phyloP scores from a whole-genome alignment of 2,113 vertebrate species.

The Lanius collurio region DNA sequence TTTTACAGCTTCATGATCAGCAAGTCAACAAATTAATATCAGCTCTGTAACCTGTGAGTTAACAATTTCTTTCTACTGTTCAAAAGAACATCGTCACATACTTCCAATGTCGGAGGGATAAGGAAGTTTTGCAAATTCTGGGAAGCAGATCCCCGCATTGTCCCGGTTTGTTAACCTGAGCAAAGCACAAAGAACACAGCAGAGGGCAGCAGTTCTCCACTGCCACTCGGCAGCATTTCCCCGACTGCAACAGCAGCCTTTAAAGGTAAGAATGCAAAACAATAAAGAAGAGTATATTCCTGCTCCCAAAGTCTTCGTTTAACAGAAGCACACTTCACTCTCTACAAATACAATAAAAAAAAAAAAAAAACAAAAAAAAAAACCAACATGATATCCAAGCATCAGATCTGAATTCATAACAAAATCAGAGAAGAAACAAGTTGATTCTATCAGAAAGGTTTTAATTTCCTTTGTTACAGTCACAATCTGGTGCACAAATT shows the following conservation, averaged over 20 bases:
- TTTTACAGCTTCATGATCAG: background rate
- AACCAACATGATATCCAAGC: background rate
- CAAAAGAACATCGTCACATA: rapidly evolving
- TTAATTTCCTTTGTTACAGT: background rate
- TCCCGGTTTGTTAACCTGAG: too few relatives aligned
- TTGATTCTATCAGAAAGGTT: background rate
- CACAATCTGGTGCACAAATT: background rate
- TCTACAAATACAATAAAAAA: background rate
- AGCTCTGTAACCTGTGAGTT: background rate
- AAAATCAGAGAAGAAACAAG: background rate
- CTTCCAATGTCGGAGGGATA: background rate
- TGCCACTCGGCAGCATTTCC: too few relatives aligned
- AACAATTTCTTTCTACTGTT: background rate
- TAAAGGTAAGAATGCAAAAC: background rate
- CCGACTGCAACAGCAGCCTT: background rate
- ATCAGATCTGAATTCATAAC: background rate
- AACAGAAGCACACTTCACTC: background rate
- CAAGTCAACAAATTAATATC: background rate
- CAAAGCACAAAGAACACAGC: background rate
- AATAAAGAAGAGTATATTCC: too few relatives aligned
- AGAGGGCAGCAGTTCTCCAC: conserved; percentile 51
- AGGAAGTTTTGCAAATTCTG: background rate
- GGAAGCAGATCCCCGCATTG: rapidly evolving
- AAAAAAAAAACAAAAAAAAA: background rate
- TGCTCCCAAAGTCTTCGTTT: background rate